Conservation (phyloP, 37 sponge, comb jelly and placozoan genomes). For the Hormiphora californensis region DNA sequence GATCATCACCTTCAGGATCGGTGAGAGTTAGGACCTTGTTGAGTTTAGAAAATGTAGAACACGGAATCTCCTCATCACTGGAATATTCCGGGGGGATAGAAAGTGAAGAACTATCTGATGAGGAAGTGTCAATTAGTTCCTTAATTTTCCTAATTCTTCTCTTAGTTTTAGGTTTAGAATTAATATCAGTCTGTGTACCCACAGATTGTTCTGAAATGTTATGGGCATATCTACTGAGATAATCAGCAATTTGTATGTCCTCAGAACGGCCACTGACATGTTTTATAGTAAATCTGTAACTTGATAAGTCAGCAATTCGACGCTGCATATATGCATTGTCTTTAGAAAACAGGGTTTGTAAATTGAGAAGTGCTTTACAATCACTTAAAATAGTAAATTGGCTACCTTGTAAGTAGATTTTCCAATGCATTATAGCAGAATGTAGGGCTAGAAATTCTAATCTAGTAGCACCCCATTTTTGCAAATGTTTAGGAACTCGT, state of each 20-base stretch:
- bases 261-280: slow-evolving; percentile 7
- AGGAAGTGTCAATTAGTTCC: too few relatives aligned
- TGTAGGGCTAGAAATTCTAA: background rate
- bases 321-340: slow-evolving; percentile 24
- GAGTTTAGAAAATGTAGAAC: too few relatives aligned
- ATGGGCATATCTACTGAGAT: slow-evolving; percentile 13
- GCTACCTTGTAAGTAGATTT: background rate
- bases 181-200: background rate
- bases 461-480: background rate
- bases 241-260: slow-evolving; percentile 30
- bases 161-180: too few relatives aligned
- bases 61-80: too few relatives aligned
- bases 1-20: too few relatives aligned
- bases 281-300: slow-evolving; percentile 1
- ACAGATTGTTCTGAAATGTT: too few relatives aligned
- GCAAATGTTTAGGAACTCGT: background rate
- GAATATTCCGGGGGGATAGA: too few relatives aligned
- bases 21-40: too few relatives aligned
- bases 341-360: slow-evolving; percentile 29
- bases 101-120: too few relatives aligned
- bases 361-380: background rate
- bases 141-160: too few relatives aligned
- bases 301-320: background rate
- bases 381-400: background rate
- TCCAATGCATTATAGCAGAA: background rate